Evolutionary conservation across 2,113 vertebrate genomes (phyloP), one percentile per base, ranked within the genome.

Genomic region (Lamprotornis superbus): DNA sequence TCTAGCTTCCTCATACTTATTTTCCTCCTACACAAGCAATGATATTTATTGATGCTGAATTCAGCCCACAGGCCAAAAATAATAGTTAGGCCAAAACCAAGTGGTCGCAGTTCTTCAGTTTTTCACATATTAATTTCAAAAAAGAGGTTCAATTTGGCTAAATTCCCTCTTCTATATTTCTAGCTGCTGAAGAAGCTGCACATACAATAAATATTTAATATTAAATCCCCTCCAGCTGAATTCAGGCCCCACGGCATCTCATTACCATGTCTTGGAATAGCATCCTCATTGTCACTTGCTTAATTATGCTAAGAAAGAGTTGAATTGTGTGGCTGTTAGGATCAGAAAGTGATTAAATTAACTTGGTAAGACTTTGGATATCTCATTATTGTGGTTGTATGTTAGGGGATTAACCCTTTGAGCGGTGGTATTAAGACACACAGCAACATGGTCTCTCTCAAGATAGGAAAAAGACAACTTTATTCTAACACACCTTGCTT

Each of bases 151-250:
- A 35, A 91, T 96, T 97, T 96, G 95, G 94, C 95, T 97, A 94
- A 97, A 97, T 98, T 98, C 98, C 95, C 76, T 95, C 94, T 96
- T 90, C 96, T 97, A 60, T 98, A 97, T 98, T 98, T 97, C 97
- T 95, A 91, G 73, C 97, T 97, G 97, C 97, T 96, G 97, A 97
- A 97, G 94, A 98, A 98, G 96, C 96, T 96, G 90, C 95, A 97
- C 94, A 97, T 97, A 97, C 94, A 97, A 98, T 98, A 98, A 98
- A 98, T 98, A 98, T 98, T 98, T 98, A 98, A 98, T 98, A 98
- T 97, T 97, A 97, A 97, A 98, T 98, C 94, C 97, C 98, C 97
- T 97, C 97, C 95, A 98, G 97, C 98, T 97, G 96, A 97, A 98
- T 98, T 97, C 95, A 97, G 96, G 95, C 96, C 97, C 97, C 97